A percentile compares a stretch with the other conserved stretches of the same genome.
phyloP scores from a whole-genome alignment of 2,888 invertebrate species.

The Argyresthia goedartella region DNA sequence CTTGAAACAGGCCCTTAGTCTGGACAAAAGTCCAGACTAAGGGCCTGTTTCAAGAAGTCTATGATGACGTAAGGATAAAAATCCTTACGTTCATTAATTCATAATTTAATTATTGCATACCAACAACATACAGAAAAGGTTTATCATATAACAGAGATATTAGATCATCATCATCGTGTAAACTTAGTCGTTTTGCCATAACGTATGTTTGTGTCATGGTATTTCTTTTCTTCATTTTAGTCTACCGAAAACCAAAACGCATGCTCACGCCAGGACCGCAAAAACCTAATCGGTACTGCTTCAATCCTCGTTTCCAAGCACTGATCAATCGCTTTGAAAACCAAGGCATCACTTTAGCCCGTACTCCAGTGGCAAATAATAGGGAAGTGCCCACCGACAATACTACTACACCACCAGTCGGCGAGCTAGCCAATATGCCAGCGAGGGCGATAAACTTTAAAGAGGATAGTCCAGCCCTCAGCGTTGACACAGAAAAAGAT shows the following conservation, averaged over 20 bases:
- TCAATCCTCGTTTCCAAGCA: constrained; percentile 59
- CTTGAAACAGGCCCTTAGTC: too few relatives aligned
- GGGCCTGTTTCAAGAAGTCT: too few relatives aligned
- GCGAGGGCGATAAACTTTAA: constrained; percentile 62
- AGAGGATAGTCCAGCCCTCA: constrained; percentile 46
- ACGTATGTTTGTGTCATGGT: background rate
- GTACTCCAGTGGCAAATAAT: constrained; percentile 35
- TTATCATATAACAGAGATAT: too few relatives aligned
- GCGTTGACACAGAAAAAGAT: constrained; percentile 35
- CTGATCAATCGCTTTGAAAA: constrained; percentile 55
- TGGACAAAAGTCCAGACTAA: too few relatives aligned
- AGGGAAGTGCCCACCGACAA: constrained; percentile 22
- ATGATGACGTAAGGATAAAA: too few relatives aligned
- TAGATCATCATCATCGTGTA: too few relatives aligned
- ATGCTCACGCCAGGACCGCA: constrained; percentile 62
- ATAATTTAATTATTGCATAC: too few relatives aligned
- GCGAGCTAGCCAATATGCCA: constrained; percentile 36
- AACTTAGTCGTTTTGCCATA: too few relatives aligned
- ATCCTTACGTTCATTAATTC: too few relatives aligned
- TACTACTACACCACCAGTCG: constrained; percentile 46
- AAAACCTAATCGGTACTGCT: constrained; percentile 26
- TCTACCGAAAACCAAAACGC: constrained; percentile 56
- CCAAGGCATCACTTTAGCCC: constrained; percentile 35
- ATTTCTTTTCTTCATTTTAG: constrained; percentile 22
- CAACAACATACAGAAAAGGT: too few relatives aligned